These are phyloP conservation scores for Scopus umbretta DNA, from an alignment of 2,113 vertebrate species.

Conservation along the genomic window DNA sequence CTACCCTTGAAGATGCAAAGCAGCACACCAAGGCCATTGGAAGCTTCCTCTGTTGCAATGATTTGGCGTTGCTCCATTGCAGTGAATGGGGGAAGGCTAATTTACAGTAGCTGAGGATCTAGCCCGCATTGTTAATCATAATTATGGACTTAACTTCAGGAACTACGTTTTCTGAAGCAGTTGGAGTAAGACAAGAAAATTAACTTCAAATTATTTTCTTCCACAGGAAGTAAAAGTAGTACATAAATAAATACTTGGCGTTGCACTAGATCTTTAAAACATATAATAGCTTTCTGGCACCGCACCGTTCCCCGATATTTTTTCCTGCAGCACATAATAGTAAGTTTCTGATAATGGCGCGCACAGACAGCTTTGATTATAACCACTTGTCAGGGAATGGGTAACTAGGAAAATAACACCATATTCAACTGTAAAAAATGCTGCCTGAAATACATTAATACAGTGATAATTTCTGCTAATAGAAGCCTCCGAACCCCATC, in stretches of 20 bases:
- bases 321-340: conserved; percentile 48
- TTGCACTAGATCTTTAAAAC: conserved; percentile 55
- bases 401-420: conserved; percentile 58
- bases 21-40: neutral
- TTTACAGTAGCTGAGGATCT: neutral
- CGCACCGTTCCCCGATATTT: conserved; percentile 24
- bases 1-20: neutral
- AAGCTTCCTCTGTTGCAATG: neutral
- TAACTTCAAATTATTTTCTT: conserved; percentile 68
- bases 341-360: conserved; percentile 60
- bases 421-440: conserved; percentile 49
- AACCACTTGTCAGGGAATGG: conserved; percentile 57
- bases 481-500: conserved; percentile 18
- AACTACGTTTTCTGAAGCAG: conserved; percentile 42
- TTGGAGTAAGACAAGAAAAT: conserved; percentile 63
- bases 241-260: conserved; percentile 61
- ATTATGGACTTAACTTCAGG: conserved; percentile 36
- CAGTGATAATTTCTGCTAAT: conserved; percentile 58
- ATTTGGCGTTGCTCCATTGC: neutral
- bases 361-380: conserved; percentile 68
- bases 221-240: conserved; percentile 42
- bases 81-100: neutral
- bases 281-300: conserved; percentile 51
- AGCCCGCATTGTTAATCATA: neutral
- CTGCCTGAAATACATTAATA: conserved; percentile 57